phyloP scores from a whole-genome alignment of 2,113 vertebrate species.

The Trochalopteron elliotii region DNA sequence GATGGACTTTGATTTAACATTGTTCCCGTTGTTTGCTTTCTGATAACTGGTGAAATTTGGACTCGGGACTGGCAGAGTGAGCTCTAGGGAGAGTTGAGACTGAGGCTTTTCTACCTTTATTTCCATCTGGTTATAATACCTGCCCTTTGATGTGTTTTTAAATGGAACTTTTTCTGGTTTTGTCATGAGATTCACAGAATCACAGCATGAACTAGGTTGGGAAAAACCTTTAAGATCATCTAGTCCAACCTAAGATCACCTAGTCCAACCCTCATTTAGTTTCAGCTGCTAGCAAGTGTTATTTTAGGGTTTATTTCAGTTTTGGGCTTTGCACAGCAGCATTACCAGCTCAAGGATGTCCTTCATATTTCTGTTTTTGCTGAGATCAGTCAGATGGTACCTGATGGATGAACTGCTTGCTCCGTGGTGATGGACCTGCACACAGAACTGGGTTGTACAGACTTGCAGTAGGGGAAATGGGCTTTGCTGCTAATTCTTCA shows the following conservation, averaged over 20 bases:
- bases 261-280: neutral
- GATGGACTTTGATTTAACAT: neutral
- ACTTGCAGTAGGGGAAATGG: neutral
- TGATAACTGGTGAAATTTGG: neutral
- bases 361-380: neutral
- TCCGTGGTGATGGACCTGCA: rapidly evolving
- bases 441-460: neutral
- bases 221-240: neutral
- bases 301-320: neutral
- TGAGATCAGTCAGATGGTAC: rapidly evolving
- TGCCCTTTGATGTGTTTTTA: neutral
- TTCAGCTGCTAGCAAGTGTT: neutral
- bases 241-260: neutral
- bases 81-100: neutral
- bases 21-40: rapidly evolving
- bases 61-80: neutral
- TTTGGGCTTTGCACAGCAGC: neutral
- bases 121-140: neutral
- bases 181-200: neutral
- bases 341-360: neutral
- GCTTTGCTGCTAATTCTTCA: neutral
- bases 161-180: neutral
- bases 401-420: neutral
- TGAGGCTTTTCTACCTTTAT: neutral
- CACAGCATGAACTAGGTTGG: too few relatives aligned